Percentiles rank a stretch among this genome's conserved stretches.
Conservation (phyloP, 1,140 invertebrate genomes). For the Brachionus sp. region DNA sequence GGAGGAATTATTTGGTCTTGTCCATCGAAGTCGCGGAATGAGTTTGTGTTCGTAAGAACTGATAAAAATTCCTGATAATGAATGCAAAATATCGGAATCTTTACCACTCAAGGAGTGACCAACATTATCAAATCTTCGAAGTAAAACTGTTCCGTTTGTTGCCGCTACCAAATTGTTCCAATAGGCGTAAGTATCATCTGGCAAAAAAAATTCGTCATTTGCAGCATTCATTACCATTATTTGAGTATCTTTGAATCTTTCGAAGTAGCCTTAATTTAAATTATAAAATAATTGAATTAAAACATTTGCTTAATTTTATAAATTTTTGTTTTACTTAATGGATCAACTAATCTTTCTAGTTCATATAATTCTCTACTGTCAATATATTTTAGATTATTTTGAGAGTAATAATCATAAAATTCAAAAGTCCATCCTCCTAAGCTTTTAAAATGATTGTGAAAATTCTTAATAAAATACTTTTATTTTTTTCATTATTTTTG, state of each 20-base stretch:
- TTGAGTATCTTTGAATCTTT: conserved; percentile 50
- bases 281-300: too few species aligned
- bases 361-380: not conserved
- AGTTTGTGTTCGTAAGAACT: conserved; percentile 46
- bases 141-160: not conserved
- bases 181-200: conserved; percentile 40
- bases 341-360: conserved; percentile 53
- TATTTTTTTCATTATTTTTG: not conserved
- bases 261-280: conserved; percentile 51
- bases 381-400: not conserved
- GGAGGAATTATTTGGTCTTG: not conserved
- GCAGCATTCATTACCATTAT: conserved; percentile 52
- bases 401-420: conserved; percentile 38
- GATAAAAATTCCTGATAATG: conserved; percentile 50
- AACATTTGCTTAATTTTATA: not conserved
- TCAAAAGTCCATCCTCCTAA: conserved; percentile 46
- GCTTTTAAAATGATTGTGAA: conserved; percentile 52
- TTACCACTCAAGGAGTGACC: conserved; percentile 52
- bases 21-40: not conserved
- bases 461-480: conserved; percentile 49
- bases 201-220: conserved; percentile 55
- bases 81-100: conserved; percentile 49
- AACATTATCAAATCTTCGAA: conserved; percentile 49
- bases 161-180: not conserved
- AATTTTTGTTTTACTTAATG: conserved; percentile 48